A percentile compares a stretch with the other conserved stretches of the same genome.
These are phyloP conservation scores for Rhodophaea formosa DNA, from an alignment of 2,888 invertebrate species.

Conservation along the genomic window DNA sequence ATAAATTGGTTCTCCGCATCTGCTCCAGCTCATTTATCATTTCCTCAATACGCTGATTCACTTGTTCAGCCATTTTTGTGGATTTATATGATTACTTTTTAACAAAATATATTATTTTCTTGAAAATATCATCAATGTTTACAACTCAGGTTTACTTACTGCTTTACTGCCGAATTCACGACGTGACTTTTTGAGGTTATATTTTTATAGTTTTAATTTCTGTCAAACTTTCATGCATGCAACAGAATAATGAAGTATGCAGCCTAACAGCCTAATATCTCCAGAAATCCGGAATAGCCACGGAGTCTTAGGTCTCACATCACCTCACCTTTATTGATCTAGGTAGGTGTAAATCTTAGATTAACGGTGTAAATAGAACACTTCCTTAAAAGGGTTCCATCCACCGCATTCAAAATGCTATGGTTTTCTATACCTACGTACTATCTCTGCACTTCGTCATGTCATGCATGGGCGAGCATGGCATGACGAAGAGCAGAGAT, in stretches of 20 bases:
- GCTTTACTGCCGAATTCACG: too few relatives aligned
- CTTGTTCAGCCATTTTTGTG: conserved; percentile 88
- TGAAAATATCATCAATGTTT: conserved; percentile 2
- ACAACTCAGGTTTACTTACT: neutral
- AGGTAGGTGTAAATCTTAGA: too few relatives aligned
- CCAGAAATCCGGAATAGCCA: too few relatives aligned
- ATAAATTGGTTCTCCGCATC: conserved; percentile 86
- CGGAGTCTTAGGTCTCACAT: too few relatives aligned
- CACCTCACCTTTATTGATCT: too few relatives aligned
- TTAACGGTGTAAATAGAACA: too few relatives aligned
- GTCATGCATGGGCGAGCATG: too few relatives aligned
- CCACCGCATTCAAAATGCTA: too few relatives aligned
- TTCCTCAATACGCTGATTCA: conserved; percentile 88
- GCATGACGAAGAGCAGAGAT: too few relatives aligned
- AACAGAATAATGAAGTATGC: neutral
- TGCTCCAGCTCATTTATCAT: conserved; percentile 91
- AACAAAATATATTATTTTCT: conserved; percentile 4
- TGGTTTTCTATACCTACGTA: too few relatives aligned
- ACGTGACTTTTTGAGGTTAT: conserved; percentile 20
- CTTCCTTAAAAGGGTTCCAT: too few relatives aligned
- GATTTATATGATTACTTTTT: conserved; percentile 21
- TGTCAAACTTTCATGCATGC: neutral
- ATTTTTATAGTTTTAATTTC: neutral
- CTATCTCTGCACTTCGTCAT: too few relatives aligned
- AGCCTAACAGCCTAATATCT: neutral